These are phyloP conservation scores for Hozukius guyotensis DNA, from an alignment of 2,797 vertebrate genomes.

Conservation along the genomic window DNA sequence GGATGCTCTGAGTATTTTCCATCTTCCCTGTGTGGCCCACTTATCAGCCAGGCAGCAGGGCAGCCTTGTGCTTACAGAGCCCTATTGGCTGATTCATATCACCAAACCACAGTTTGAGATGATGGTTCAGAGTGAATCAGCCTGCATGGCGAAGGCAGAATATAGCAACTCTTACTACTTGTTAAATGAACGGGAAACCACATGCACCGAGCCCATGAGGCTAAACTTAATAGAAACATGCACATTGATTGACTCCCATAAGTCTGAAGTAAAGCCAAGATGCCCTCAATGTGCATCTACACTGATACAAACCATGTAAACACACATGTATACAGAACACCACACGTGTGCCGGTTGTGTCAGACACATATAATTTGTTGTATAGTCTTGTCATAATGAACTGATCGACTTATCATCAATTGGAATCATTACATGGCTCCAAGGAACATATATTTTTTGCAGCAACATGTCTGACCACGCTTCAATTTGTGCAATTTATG, in stretches of 20 bases:
- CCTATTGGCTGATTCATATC: slow-evolving; percentile 77
- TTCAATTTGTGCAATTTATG: neutral
- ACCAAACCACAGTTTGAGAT: slow-evolving; percentile 61
- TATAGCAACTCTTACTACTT: slow-evolving; percentile 44
- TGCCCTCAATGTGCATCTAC: neutral
- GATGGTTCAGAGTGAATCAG: slow-evolving; percentile 65
- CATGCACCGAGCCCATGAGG: slow-evolving; percentile 5
- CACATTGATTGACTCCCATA: neutral
- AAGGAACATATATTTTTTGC: neutral
- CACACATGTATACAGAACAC: neutral
- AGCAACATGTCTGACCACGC: neutral
- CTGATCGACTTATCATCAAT: neutral
- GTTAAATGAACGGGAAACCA: slow-evolving; percentile 47
- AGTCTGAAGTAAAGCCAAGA: neutral
- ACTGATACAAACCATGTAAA: neutral
- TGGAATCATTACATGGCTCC: neutral
- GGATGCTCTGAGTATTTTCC: slow-evolving; percentile 62
- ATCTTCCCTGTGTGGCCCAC: slow-evolving; percentile 72
- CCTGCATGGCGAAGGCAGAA: slow-evolving; percentile 43
- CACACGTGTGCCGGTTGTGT: neutral
- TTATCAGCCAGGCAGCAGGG: slow-evolving; percentile 72
- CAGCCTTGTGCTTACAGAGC: slow-evolving; percentile 66
- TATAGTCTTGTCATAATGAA: neutral
- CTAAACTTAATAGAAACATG: slow-evolving; percentile 6
- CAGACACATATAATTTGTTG: neutral